Percentiles rank a stretch among this genome's conserved stretches.
phyloP scores from a whole-genome alignment of 2,888 invertebrate genomes.

The Gerris lacustris region DNA sequence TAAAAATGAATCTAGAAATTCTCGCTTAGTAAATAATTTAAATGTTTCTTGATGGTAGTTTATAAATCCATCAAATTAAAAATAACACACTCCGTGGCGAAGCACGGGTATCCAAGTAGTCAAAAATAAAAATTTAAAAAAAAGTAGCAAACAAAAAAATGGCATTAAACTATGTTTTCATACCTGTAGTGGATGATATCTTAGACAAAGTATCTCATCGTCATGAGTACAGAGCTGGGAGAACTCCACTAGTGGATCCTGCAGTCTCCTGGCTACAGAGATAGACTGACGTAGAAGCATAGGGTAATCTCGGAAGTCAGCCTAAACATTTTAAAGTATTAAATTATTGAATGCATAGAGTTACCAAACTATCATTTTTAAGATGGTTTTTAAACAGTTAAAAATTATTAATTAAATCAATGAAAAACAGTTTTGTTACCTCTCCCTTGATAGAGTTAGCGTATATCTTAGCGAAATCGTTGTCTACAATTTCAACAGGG shows the following conservation, averaged over 20 bases:
- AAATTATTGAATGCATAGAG: not conserved
- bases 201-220: slow-evolving; percentile 88
- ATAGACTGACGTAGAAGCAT: slow-evolving; percentile 80
- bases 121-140: no score
- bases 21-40: no score
- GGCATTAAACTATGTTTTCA: no score
- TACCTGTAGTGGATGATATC: slow-evolving; percentile 71
- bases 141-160: no score
- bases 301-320: slow-evolving; percentile 87
- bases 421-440: slow-evolving; percentile 35
- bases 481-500: slow-evolving; percentile 83
- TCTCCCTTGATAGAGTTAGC: slow-evolving; percentile 78
- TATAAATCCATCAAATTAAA: no score
- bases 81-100: no score
- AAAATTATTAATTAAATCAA: no score
- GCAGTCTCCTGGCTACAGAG: slow-evolving; percentile 78
- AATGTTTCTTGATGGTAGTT: no score
- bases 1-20: no score
- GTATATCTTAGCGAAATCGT: slow-evolving; percentile 84
- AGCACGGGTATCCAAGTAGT: no score
- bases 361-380: no score
- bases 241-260: slow-evolving; percentile 93
- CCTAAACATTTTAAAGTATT: slow-evolving; percentile 16
- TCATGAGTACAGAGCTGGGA: slow-evolving; percentile 91
- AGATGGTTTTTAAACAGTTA: no score